Evolutionary conservation across 1,140 invertebrate species (phyloP), one percentile per base, ranked within the genome.

Genomic region (Conopomorpha cramerella): DNA sequence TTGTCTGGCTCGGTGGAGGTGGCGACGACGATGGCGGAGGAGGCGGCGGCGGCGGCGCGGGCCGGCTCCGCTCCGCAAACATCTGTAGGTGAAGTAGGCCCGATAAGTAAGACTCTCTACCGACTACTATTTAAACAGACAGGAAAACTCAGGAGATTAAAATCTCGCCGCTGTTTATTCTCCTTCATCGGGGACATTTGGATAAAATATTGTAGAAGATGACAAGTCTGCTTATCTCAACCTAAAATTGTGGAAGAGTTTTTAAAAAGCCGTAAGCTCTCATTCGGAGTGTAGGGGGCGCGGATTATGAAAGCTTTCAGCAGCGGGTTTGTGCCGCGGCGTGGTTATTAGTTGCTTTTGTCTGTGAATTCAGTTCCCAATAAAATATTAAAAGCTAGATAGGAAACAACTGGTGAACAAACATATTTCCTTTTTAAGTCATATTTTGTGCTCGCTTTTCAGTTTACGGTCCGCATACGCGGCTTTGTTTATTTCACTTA

Each of bases 51-150:
- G 51, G 46, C 49, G 54, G 46, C 45, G 52, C 29, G 29, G 23
- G 29, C 35, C 23, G 51, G 50, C 47, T 56, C 54, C 62, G 51
- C 63, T 67, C 53, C 50, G 59, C 61, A 71, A 71, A 70, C 66
- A 71, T 52, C 58, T 67, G 55, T 51, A 52, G 50, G 45, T 55
- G 53, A 51, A 50, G 45, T 48, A 46, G 49, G 54, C 55, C 46
- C 58, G 66, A 71, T 71, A 74, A 71, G 57, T 63, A 57, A 52
- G 49, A 58, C 49, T 62, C 62, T 61, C 59, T 51, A 55, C 62
- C 58, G 60, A 62, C 66, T 68, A 53, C 58, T 71, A 62, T 70
- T 71, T 70, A 72, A 70, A 74, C 55, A 66, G 55, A 59, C 55
- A 60, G 49, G 56, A 46, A 62, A 65, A 68, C 54, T 49, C 51